Evolutionary conservation across 2,888 invertebrate genomes (phyloP), one percentile per base, ranked within the genome.

Genomic region (Stenurella melanura): DNA sequence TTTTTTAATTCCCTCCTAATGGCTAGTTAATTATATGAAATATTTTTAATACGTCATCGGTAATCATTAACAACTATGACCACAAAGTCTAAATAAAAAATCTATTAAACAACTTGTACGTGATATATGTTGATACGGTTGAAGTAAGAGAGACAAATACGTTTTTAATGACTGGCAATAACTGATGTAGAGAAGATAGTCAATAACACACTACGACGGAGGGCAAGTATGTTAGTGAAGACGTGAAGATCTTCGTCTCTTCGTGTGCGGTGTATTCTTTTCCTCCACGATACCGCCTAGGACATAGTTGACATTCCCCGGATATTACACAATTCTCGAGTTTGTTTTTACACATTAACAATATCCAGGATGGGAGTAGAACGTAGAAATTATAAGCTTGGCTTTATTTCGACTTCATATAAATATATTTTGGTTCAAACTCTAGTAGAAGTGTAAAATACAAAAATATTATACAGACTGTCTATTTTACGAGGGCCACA

Each of bases 301-400:
- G 82, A 84, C 87, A 87, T 87, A 83, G 84, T 83, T 84, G 76
- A 80, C 81, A 87, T 87, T 86, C 86, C 80, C 85, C 71, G 85
- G 84, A 86, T 86, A 86, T 86, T 86, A 84, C 84, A 83, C 85
- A 85, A 85, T 80, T 83, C 81, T 81, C 80, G 75, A 76, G 79
- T 81, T 42, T 74, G 81, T 84, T 85, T 84, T 85, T 84, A 77
- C 80, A 58, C 74, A 63, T 67, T 69, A 56, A 38, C 61, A 57
- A 63, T 56, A 21, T 21, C 63, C 73, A 73, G 73, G 63, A 72
- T 72, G 61, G 72, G 69, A 79, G 11, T 58, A 68, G 56, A 11
- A 30, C 30, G 38, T 60, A 6, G 60, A 58, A 58, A 19, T 21
- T 18, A 18, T 3, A 15, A 42, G 42, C 1, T 15, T 0, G 11